phyloP scores from a whole-genome alignment of 2,797 vertebrate genomes.

The Hoplostethus mediterraneus region DNA sequence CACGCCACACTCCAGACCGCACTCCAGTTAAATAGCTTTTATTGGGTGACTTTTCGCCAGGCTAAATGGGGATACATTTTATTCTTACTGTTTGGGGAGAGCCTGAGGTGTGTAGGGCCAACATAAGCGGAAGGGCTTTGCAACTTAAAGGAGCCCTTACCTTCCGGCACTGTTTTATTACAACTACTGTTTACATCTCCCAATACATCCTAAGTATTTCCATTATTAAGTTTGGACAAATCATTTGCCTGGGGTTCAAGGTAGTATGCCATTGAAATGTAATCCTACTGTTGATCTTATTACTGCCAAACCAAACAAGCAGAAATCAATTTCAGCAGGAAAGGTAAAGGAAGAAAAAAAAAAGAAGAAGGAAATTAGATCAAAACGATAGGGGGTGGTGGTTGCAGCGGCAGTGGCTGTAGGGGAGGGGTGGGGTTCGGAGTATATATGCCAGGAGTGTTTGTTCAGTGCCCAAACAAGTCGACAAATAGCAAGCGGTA shows the following conservation, averaged over 20 bases:
- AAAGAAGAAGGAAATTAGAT: constrained; percentile 85
- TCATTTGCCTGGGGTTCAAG: constrained; percentile 99
- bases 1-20: constrained; percentile 64
- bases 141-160: constrained; percentile 93
- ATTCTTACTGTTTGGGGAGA: constrained; percentile 90
- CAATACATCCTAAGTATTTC: constrained; percentile 98
- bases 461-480: constrained; percentile 70
- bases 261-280: constrained; percentile 96
- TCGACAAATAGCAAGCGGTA: constrained; percentile 69
- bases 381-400: constrained; percentile 77
- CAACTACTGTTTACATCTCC: constrained; percentile 99
- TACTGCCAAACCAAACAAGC: constrained; percentile 95
- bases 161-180: constrained; percentile 98
- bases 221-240: constrained; percentile 99
- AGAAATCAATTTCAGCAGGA: constrained; percentile 92
- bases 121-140: constrained; percentile 94
- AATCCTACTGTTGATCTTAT: constrained; percentile 96
- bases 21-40: constrained; percentile 75
- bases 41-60: constrained; percentile 85
- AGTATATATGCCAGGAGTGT: constrained; percentile 66
- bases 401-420: constrained; percentile 69
- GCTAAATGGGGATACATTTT: constrained; percentile 92
- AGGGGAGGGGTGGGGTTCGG: constrained; percentile 62
- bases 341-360: constrained; percentile 81
- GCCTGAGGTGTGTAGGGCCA: constrained; percentile 86